Percentiles rank a stretch among this genome's conserved stretches.
These are phyloP conservation scores for Pyrgus malvae DNA, from an alignment of 2,888 invertebrate species.

Conservation along the genomic window DNA sequence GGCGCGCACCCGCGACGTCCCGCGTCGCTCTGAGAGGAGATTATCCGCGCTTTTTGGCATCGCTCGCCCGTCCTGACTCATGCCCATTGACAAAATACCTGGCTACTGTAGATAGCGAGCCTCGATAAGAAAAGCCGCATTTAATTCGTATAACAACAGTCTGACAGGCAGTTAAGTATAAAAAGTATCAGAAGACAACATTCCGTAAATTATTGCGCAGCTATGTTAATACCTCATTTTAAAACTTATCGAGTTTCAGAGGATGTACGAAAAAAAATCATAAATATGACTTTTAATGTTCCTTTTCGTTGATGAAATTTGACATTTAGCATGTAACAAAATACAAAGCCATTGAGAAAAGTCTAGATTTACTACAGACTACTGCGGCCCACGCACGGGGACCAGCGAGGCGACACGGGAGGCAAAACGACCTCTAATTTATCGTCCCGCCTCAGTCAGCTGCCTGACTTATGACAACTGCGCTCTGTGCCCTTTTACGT, in stretches of 20 bases:
- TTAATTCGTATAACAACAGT: constrained; percentile 19
- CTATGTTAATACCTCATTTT: constrained; percentile 11
- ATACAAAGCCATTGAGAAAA: constrained; percentile 38
- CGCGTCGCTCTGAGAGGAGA: constrained; percentile 30
- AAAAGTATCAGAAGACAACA: not conserved
- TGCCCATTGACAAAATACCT: constrained; percentile 29
- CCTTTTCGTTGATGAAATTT: constrained; percentile 18
- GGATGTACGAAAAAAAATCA: not conserved
- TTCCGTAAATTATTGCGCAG: not conserved
- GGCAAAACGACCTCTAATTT: constrained; percentile 49
- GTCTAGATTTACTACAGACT: constrained; percentile 44
- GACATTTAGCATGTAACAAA: constrained; percentile 35
- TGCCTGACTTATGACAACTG: constrained; percentile 55
- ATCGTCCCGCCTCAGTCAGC: constrained; percentile 50
- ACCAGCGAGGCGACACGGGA: constrained; percentile 35
- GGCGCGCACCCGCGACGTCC: constrained; percentile 25
- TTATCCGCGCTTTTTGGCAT: constrained; percentile 33
- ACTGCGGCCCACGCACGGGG: constrained; percentile 45
- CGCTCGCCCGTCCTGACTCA: constrained; percentile 25
- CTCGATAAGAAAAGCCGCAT: constrained; percentile 15
- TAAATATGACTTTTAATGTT: constrained; percentile 18
- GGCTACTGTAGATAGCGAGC: constrained; percentile 27
- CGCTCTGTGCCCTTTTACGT: constrained; percentile 46
- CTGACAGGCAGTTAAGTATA: constrained; percentile 10
- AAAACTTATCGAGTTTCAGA: constrained; percentile 17